Evolutionary conservation across 2,113 vertebrate genomes (phyloP).

Genomic region (Baryphthengus martii): DNA sequence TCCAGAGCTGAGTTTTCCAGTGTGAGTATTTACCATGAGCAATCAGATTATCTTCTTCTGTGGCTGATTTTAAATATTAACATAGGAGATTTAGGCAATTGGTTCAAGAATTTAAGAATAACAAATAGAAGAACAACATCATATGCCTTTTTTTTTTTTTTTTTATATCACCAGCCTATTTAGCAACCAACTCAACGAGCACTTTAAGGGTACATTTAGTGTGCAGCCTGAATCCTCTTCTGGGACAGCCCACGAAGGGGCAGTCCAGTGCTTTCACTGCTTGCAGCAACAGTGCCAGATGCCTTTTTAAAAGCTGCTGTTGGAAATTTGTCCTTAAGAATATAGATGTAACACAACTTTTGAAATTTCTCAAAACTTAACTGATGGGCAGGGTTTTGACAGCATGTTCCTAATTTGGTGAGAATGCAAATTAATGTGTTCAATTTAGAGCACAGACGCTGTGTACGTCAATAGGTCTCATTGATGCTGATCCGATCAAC

Average conservation of each 20-base stretch:
- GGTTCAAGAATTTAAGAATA: neutral
- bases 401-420: neutral
- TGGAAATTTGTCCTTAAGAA: neutral
- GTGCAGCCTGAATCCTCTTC: neutral
- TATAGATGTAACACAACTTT: neutral
- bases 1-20: neutral
- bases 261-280: neutral
- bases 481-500: neutral
- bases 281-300: neutral
- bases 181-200: neutral
- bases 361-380: conserved; percentile 16
- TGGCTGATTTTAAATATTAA: neutral
- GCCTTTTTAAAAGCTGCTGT: neutral
- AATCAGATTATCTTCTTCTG: neutral
- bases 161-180: neutral
- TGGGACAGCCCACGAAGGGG: neutral
- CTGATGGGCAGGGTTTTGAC: neutral
- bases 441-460: neutral
- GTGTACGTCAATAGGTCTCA: neutral
- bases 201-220: neutral
- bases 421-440: neutral
- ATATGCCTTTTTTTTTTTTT: neutral
- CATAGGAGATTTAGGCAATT: neutral
- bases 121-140: neutral
- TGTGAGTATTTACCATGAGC: neutral